Evolutionary conservation across 2,797 vertebrate species (phyloP).

Genomic region (Novumbra hubbsi): DNA sequence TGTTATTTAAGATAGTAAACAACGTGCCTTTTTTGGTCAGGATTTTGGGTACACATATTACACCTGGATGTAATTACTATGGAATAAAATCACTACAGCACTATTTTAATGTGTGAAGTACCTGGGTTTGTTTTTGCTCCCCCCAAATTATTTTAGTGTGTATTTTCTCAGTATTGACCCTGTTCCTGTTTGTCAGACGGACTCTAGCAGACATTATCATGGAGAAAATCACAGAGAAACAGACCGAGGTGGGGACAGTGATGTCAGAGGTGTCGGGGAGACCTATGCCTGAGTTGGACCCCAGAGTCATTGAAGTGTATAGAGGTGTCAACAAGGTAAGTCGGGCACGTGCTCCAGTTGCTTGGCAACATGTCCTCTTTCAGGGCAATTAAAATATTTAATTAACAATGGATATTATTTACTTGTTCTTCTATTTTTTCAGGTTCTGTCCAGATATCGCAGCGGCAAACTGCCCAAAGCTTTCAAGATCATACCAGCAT

Average conservation of each 20-base stretch:
- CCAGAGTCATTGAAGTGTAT: constrained; percentile 90
- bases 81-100: neutral
- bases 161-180: neutral
- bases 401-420: neutral
- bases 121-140: neutral
- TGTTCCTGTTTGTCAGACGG: constrained; percentile 65
- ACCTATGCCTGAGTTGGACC: constrained; percentile 87
- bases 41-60: neutral
- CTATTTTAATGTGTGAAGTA: neutral
- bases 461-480: constrained; percentile 97
- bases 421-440: constrained; percentile 19
- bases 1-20: no score
- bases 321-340: constrained; percentile 88
- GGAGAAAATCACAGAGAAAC: constrained; percentile 98
- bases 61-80: neutral
- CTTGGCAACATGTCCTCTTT: neutral
- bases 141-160: neutral
- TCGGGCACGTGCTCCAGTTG: neutral
- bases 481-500: constrained; percentile 94
- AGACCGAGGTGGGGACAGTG: constrained; percentile 91
- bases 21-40: neutral
- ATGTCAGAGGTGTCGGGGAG: constrained; percentile 88
- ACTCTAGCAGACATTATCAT: constrained; percentile 96
- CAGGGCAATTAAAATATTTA: neutral
- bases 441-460: constrained; percentile 94